Percentiles rank a stretch among this genome's conserved stretches.
Conservation (phyloP, 2,113 vertebrate genomes). For the Chaetorhynchus papuensis region DNA sequence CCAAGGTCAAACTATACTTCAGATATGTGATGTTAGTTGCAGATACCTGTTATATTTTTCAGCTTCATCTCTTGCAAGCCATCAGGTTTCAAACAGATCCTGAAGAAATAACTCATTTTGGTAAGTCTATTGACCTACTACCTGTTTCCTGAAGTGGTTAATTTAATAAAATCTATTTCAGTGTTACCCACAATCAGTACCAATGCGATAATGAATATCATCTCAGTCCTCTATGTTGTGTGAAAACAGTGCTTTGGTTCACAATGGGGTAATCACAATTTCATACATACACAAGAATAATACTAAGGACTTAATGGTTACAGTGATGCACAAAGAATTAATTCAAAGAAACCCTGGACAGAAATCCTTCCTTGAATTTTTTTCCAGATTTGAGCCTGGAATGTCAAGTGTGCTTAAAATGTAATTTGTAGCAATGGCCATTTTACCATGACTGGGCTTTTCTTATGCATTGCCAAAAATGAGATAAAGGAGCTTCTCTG, state of each 20-base stretch:
- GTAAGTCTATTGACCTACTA: not conserved
- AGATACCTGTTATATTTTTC: not conserved
- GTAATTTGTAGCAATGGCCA: not conserved
- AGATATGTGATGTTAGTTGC: not conserved
- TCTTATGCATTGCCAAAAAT: not conserved
- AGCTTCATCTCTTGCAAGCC: not conserved
- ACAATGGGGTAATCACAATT: not conserved
- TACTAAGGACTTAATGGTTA: not conserved
- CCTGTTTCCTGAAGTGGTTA: not conserved
- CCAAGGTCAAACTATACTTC: not conserved
- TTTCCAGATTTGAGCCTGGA: not conserved
- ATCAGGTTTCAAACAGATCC: not conserved
- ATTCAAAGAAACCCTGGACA: not conserved
- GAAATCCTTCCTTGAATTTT: not conserved
- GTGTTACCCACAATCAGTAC: not conserved
- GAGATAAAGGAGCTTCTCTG: not conserved
- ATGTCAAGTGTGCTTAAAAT: not conserved
- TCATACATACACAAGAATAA: not conserved
- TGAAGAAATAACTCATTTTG: not conserved
- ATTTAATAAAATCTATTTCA: not conserved
- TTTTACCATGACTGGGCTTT: not conserved
- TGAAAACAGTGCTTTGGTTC: not conserved
- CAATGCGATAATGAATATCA: not conserved
- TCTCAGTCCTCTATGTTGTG: not conserved
- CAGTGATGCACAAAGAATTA: not conserved